These are phyloP conservation scores for Tetheella fluctuosa DNA, from an alignment of 2,888 invertebrate species.

Conservation along the genomic window DNA sequence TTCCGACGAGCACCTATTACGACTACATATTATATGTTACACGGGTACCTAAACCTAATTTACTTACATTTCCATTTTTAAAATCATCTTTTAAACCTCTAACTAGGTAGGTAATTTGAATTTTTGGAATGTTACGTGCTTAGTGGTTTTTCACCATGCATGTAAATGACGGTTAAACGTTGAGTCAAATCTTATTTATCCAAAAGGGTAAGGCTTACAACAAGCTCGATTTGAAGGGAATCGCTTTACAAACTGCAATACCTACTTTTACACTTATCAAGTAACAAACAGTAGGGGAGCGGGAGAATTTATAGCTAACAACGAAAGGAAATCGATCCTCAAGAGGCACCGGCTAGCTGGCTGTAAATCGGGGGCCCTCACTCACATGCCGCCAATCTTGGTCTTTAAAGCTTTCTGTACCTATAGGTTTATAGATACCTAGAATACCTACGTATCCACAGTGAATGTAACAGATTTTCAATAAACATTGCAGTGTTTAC, in stretches of 20 bases:
- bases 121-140: conserved; percentile 15
- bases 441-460: conserved; percentile 21
- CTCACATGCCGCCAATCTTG: conserved; percentile 26
- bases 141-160: conserved; percentile 22
- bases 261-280: conserved; percentile 13
- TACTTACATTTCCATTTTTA: conserved; percentile 1
- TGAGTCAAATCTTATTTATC: conserved; percentile 14
- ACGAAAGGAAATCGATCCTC: conserved; percentile 48
- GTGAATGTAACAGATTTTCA: neutral
- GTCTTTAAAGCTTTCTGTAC: conserved; percentile 24
- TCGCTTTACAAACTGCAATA: neutral
- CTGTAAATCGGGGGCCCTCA: conserved; percentile 42
- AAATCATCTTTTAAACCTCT: neutral
- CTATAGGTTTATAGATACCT: conserved; percentile 31
- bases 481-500: too few relatives aligned
- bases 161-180: conserved; percentile 30
- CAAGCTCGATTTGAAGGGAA: neutral
- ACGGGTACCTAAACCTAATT: too few relatives aligned
- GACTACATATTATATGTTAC: too few relatives aligned
- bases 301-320: conserved; percentile 51
- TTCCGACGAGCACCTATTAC: too few relatives aligned
- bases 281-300: conserved; percentile 40
- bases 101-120: conserved; percentile 20
- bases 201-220: conserved; percentile 12
- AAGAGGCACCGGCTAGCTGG: conserved; percentile 35